Conservation (phyloP, 2,113 vertebrate species). For the Accipiter virgatus region DNA sequence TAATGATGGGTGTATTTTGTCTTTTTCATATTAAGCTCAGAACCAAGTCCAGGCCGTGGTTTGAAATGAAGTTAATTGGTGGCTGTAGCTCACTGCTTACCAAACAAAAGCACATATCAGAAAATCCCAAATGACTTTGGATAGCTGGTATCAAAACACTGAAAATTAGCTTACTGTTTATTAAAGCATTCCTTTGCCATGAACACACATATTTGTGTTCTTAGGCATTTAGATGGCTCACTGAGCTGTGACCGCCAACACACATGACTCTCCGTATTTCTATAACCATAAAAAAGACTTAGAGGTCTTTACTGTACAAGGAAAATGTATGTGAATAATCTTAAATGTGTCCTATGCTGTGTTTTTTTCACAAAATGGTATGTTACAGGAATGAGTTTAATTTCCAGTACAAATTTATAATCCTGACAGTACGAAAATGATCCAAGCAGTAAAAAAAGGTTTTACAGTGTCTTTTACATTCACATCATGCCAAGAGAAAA, state of each 20-base stretch:
- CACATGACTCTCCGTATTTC: background rate
- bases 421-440: background rate
- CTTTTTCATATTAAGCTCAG: background rate
- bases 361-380: background rate
- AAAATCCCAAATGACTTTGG: conserved; percentile 40
- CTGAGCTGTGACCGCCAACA: background rate
- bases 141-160: conserved; percentile 20
- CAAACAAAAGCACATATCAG: background rate
- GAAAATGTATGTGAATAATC: background rate
- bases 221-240: conserved; percentile 22
- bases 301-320: background rate
- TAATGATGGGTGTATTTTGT: background rate
- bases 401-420: background rate
- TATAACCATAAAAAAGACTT: background rate
- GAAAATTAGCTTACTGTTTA: conserved; percentile 16
- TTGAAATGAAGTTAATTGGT: conserved; percentile 28
- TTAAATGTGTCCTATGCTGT: background rate
- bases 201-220: conserved; percentile 51
- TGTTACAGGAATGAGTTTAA: background rate
- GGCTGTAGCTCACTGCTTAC: background rate
- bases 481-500: background rate
- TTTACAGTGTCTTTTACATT: background rate
- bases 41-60: background rate
- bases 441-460: background rate
- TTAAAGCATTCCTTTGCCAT: conserved; percentile 15